Percentiles rank a stretch among this genome's conserved stretches.
phyloP scores from a whole-genome alignment of 2,113 vertebrate genomes.

The Xiphias gladius region DNA sequence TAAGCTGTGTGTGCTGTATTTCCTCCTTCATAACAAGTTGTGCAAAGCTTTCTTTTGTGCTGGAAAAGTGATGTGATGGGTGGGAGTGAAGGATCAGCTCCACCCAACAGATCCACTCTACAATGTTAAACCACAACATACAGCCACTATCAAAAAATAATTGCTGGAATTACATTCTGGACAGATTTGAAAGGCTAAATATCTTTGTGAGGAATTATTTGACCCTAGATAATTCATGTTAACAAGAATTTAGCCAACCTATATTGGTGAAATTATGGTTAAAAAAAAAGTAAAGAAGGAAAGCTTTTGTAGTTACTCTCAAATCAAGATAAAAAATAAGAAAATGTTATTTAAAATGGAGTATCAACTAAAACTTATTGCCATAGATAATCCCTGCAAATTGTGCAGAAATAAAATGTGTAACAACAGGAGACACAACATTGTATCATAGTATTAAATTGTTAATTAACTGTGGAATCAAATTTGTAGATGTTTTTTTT shows the following conservation, averaged over 20 bases:
- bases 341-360: too few species aligned
- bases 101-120: neutral
- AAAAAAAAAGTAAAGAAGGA: neutral
- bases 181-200: too few species aligned
- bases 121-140: neutral
- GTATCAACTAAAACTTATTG: too few species aligned
- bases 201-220: too few species aligned
- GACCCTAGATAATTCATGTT: too few species aligned
- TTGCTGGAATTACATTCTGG: too few species aligned
- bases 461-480: neutral
- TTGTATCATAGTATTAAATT: neutral
- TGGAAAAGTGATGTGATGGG: neutral
- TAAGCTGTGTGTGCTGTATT: neutral
- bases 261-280: too few species aligned
- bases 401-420: neutral
- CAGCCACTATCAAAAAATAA: neutral
- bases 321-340: neutral
- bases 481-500: neutral
- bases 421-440: neutral
- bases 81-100: neutral
- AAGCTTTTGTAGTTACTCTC: neutral
- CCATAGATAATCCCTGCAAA: neutral
- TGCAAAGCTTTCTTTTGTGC: slow-evolving; percentile 3
- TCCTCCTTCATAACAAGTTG: neutral
- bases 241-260: too few species aligned